Percentiles rank a stretch among this genome's conserved stretches.
Evolutionary conservation across 2,113 vertebrate species (phyloP).

Genomic region (Pangasianodon gigas): DNA sequence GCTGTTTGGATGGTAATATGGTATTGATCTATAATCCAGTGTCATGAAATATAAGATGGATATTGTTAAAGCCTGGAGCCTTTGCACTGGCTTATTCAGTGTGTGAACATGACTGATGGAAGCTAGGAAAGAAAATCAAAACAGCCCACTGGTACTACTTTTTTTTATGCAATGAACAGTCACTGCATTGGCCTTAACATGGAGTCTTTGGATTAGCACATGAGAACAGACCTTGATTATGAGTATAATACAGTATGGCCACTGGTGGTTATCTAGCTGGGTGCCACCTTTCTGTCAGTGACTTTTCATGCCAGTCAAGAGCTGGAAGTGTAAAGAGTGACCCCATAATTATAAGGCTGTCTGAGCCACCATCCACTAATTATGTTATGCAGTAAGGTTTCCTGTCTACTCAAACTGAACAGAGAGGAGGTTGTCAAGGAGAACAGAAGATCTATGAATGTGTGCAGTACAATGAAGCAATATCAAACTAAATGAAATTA

Average conservation of each 20-base stretch:
- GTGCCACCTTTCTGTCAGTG: background rate
- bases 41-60: conserved; percentile 21
- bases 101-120: conserved; percentile 13
- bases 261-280: background rate
- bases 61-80: conserved; percentile 4
- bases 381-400: conserved; percentile 50
- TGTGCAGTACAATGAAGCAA: background rate
- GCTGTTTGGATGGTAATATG: conserved; percentile 19
- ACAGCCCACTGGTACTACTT: too few relatives aligned
- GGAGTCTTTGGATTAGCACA: background rate
- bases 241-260: background rate
- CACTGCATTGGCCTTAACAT: background rate
- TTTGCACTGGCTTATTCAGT: background rate
- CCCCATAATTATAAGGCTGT: conserved; percentile 50
- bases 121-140: background rate
- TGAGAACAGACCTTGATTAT: background rate
- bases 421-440: conserved; percentile 8
- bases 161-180: background rate
- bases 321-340: conserved; percentile 19
- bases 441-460: background rate
- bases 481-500: background rate
- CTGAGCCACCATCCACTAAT: conserved; percentile 54
- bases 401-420: conserved; percentile 40
- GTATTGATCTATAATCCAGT: conserved; percentile 39
- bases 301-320: conserved; percentile 5